These are phyloP conservation scores for Chroicocephalus ridibundus DNA, from an alignment of 2,113 vertebrate genomes.

Conservation along the genomic window DNA sequence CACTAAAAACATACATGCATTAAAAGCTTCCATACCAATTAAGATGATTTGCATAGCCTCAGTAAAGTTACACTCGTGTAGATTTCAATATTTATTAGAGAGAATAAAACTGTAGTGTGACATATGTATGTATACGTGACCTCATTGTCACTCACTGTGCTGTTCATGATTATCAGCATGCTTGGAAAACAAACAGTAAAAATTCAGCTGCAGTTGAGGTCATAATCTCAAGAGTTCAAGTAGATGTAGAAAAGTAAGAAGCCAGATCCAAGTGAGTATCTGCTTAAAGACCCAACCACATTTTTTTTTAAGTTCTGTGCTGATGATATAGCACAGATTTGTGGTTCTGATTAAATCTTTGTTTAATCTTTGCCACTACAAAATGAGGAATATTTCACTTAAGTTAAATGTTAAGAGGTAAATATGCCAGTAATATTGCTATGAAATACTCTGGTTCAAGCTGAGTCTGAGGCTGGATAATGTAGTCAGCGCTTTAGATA, in stretches of 20 bases:
- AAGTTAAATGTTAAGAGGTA: neutral
- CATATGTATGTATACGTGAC: neutral
- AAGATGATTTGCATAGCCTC: slow-evolving; percentile 1
- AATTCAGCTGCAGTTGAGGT: slow-evolving; percentile 1
- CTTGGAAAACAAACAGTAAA: slow-evolving; percentile 5
- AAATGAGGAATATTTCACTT: neutral
- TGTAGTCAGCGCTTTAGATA: neutral
- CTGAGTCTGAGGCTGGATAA: neutral
- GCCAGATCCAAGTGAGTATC: neutral
- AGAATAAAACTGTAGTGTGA: neutral
- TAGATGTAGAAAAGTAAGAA: slow-evolving; percentile 20
- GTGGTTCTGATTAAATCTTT: neutral
- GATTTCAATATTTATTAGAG: slow-evolving; percentile 7
- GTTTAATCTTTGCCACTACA: neutral
- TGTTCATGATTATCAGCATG: neutral
- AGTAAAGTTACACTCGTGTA: neutral
- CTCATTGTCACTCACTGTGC: slow-evolving; percentile 5
- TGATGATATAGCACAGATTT: neutral
- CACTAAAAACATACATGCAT: neutral
- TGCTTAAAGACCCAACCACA: neutral
- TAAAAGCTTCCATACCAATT: neutral
- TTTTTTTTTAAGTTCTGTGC: neutral
- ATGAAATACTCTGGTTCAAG: neutral
- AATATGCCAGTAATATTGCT: neutral
- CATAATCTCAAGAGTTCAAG: slow-evolving; percentile 21